phyloP scores from a whole-genome alignment of 2,113 vertebrate genomes.

The Pedetes capensis region DNA sequence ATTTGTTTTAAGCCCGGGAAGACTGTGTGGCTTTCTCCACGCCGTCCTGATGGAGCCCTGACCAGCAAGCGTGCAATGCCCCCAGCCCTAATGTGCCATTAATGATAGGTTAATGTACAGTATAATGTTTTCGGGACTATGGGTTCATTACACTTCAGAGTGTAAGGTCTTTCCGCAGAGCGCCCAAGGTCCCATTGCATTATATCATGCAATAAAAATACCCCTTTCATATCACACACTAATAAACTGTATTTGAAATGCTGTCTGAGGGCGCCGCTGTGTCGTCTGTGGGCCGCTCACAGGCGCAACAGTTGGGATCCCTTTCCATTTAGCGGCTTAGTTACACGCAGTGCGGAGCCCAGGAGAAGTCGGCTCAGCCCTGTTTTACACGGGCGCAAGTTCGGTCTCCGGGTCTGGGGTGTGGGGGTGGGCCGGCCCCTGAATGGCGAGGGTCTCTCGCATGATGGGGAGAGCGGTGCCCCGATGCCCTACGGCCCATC shows the following conservation, averaged over 20 bases:
- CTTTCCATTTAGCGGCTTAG: slow-evolving; percentile 58
- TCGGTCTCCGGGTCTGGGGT: background rate
- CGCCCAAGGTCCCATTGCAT: slow-evolving; percentile 87
- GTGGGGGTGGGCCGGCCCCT: background rate
- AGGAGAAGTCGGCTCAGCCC: background rate
- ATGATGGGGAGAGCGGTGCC: background rate
- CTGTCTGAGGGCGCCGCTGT: slow-evolving; percentile 79
- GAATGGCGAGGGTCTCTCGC: background rate
- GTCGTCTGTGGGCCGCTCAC: slow-evolving; percentile 60
- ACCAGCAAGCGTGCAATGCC: slow-evolving; percentile 86
- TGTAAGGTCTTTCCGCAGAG: slow-evolving; percentile 87
- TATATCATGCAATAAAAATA: slow-evolving; percentile 89
- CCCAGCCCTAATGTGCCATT: slow-evolving; percentile 89
- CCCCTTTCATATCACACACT: slow-evolving; percentile 88
- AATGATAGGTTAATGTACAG: slow-evolving; percentile 89
- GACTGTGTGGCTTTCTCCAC: slow-evolving; percentile 77
- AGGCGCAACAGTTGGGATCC: slow-evolving; percentile 82
- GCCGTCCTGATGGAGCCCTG: slow-evolving; percentile 87
- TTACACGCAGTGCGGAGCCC: slow-evolving; percentile 44
- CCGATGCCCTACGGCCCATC: background rate
- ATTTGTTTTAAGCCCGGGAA: slow-evolving; percentile 83
- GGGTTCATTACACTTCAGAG: slow-evolving; percentile 90
- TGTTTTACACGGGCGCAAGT: background rate
- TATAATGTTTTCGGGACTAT: slow-evolving; percentile 86
- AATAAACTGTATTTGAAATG: slow-evolving; percentile 89